phyloP scores from a whole-genome alignment of 2,113 vertebrate genomes.

The Rhizomys pruinosus region DNA sequence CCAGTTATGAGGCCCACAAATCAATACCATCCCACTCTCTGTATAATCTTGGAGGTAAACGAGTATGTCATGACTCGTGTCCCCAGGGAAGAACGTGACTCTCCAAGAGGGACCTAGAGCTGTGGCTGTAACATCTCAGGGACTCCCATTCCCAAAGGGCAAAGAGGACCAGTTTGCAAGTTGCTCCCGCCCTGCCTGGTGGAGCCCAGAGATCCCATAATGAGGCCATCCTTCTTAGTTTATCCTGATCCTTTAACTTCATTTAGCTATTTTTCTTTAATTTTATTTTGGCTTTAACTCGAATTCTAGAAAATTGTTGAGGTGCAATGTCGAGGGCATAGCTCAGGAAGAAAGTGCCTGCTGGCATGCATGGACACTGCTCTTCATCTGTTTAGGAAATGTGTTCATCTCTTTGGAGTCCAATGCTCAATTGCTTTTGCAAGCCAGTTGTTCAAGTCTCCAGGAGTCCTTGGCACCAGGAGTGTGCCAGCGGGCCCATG shows the following conservation, averaged over 20 bases:
- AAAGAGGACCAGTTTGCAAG: not conserved
- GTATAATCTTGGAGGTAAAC: not conserved
- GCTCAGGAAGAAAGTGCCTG: not conserved
- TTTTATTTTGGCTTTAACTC: not conserved
- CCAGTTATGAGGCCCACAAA: not conserved
- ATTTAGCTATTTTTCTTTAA: not conserved
- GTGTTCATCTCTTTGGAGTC: not conserved
- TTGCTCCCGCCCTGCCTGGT: too few relatives aligned
- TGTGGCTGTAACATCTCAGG: not conserved
- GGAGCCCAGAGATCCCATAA: not conserved
- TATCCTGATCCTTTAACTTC: not conserved
- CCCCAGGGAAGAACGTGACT: not conserved
- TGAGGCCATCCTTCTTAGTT: not conserved
- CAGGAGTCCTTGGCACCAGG: not conserved
- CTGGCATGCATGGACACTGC: not conserved
- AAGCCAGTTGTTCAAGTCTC: not conserved
- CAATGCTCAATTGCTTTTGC: not conserved
- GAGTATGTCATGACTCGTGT: not conserved
- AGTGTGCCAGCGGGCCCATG: accelerated
- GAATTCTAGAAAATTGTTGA: not conserved
- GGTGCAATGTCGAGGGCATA: not conserved
- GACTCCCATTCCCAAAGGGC: not conserved
- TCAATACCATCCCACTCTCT: not conserved
- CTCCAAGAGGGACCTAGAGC: not conserved
- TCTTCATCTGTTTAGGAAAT: not conserved